A percentile compares a stretch with the other conserved stretches of the same genome.
These are phyloP conservation scores for Varecia variegata DNA, from an alignment of 2,797 vertebrate genomes.

Conservation along the genomic window DNA sequence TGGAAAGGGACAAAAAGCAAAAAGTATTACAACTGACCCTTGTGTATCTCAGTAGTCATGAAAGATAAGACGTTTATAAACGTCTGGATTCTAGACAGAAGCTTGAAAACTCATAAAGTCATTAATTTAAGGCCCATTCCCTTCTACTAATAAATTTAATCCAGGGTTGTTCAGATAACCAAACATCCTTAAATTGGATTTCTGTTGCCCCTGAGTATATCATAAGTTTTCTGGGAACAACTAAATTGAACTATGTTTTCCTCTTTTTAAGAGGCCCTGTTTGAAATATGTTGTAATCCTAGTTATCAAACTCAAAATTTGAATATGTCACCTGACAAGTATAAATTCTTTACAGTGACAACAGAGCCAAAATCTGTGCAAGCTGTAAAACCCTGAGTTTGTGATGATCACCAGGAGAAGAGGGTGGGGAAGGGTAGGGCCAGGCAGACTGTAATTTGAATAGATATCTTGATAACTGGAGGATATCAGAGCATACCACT, in stretches of 20 bases:
- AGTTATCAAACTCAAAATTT: background rate
- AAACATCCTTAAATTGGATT: background rate
- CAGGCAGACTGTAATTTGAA: background rate
- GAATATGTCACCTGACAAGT: background rate
- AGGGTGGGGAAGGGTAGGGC: fast-evolving
- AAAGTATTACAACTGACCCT: background rate
- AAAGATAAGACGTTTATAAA: background rate
- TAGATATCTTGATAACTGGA: background rate
- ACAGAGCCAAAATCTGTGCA: background rate
- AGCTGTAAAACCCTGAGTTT: background rate
- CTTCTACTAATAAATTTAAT: background rate
- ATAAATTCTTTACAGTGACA: background rate
- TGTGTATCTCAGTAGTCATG: background rate
- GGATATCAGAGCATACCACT: background rate
- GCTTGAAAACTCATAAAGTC: background rate
- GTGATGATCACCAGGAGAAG: background rate
- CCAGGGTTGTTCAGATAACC: background rate
- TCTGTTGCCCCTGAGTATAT: background rate
- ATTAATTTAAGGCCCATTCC: background rate
- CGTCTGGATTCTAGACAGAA: background rate
- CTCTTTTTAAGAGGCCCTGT: background rate
- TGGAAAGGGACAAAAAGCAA: background rate
- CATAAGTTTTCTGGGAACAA: background rate
- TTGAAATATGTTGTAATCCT: constrained; percentile 16
- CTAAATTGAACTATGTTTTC: background rate